These are phyloP conservation scores for Callosobruchus maculatus DNA, from an alignment of 2,888 invertebrate species.

Conservation along the genomic window DNA sequence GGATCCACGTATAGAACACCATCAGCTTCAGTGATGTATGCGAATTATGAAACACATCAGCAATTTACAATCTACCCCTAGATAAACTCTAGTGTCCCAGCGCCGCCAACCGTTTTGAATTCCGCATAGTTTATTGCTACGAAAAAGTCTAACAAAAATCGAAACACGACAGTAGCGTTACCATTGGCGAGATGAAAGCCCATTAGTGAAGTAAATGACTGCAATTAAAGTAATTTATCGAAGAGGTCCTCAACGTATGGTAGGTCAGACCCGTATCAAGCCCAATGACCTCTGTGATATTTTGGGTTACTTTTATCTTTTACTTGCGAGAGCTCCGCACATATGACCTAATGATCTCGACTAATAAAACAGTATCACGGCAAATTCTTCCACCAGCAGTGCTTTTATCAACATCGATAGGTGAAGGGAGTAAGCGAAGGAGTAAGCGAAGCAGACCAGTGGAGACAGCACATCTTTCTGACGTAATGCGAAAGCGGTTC, in stretches of 20 bases:
- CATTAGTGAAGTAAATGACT: slow-evolving; percentile 43
- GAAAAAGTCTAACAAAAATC: not conserved
- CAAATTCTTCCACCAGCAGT: too few species aligned
- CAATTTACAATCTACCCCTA: not conserved
- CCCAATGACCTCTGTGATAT: not conserved
- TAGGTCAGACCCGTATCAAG: not conserved
- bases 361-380: too few species aligned
- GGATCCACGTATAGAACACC: not conserved
- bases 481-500: too few species aligned
- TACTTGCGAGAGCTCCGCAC: too few species aligned
- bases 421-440: too few species aligned
- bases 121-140: not conserved
- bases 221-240: slow-evolving; percentile 47
- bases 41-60: not conserved
- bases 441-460: too few species aligned
- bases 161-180: not conserved
- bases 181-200: slow-evolving; percentile 26
- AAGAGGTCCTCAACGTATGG: slow-evolving; percentile 18
- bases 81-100: not conserved
- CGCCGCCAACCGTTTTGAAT: not conserved
- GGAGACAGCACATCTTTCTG: too few species aligned
- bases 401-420: too few species aligned
- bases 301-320: too few species aligned
- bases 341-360: too few species aligned
- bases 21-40: not conserved